Base-by-base conservation (phyloP, 2,888 invertebrate species). In the Chironomus tentans region DNA sequence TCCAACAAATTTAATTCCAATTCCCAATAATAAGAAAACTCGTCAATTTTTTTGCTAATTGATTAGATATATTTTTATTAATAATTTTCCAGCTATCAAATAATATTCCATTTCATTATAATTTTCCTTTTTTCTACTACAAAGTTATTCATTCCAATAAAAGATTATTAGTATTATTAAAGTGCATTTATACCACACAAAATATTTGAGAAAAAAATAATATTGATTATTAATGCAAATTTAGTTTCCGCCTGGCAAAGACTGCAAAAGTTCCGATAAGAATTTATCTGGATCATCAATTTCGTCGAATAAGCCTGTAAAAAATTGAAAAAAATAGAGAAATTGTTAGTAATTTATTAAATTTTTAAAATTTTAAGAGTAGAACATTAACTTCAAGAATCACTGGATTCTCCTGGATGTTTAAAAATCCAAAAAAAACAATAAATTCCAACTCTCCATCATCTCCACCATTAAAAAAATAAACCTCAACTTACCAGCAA, bases 401-500 rank as follows among this genome's bases (percentile, higher is more conserved):
- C 1, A 38, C 1, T 38, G 1, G 4, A 38, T 10, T 2, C 2
- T 38, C 38, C 38, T 38, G 38, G 38, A 38, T 38, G 38, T 38
- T 38, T 0, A 10, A 38, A 38, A 28, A 24, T 24, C 22, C 3
- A 28, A 5, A 28, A 28, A n/a, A n/a, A n/a, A n/a, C n/a, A n/a
- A n/a, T n/a, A n/a, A n/a, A n/a, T n/a, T n/a, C n/a, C n/a, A n/a
- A n/a, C n/a, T 28, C 3, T 28, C 5, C 1, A 28, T 5, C 28
- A 28, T 4, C 3, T 28, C 50, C n/a, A 50, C 13, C 3, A 50
- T 50, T n/a, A 3, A n/a, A 50, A n/a, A n/a, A 50, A 68, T 12
- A 71, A 75, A 56, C 38, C 21, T 61, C 48, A 47, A 62, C 76
- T 77, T 77, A 84, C 95, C 95, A 79, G 91, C 89, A 79, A 96